A percentile compares a stretch with the other conserved stretches of the same genome.
phyloP scores from a whole-genome alignment of 2,888 invertebrate genomes.

The Agrochola circellaris region DNA sequence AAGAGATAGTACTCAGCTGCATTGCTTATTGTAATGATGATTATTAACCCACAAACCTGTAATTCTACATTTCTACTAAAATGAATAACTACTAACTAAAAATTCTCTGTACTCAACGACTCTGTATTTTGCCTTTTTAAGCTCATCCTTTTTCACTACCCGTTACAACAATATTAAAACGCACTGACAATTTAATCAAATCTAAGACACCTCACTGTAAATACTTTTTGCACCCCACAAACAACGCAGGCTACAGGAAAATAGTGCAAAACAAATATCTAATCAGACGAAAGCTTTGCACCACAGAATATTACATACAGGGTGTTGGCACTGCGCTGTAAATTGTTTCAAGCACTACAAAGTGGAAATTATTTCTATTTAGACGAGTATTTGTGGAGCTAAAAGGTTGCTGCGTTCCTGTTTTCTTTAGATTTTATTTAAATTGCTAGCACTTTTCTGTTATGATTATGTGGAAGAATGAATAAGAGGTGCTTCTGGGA shows the following conservation, averaged over 20 bases:
- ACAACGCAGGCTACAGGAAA: slow-evolving; percentile 47
- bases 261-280: slow-evolving; percentile 67
- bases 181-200: slow-evolving; percentile 59
- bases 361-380: slow-evolving; percentile 61
- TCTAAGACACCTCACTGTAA: slow-evolving; percentile 49
- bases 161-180: slow-evolving; percentile 43
- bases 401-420: slow-evolving; percentile 46
- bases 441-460: slow-evolving; percentile 47
- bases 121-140: background rate
- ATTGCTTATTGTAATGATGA: background rate
- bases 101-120: background rate
- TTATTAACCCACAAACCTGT: background rate
- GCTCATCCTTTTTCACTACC: background rate
- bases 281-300: slow-evolving; percentile 72
- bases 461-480: slow-evolving; percentile 42
- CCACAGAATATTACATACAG: slow-evolving; percentile 68
- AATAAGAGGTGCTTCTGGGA: slow-evolving; percentile 29
- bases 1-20: background rate
- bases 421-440: slow-evolving; percentile 55
- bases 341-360: slow-evolving; percentile 62
- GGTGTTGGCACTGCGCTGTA: slow-evolving; percentile 58
- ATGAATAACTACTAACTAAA: background rate
- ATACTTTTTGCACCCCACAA: slow-evolving; percentile 52
- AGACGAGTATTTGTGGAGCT: slow-evolving; percentile 55
- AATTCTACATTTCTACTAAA: background rate